Percentiles rank a stretch among this genome's conserved stretches.
phyloP scores from a whole-genome alignment of 2,113 vertebrate species.

The Eulacestoma nigropectus region DNA sequence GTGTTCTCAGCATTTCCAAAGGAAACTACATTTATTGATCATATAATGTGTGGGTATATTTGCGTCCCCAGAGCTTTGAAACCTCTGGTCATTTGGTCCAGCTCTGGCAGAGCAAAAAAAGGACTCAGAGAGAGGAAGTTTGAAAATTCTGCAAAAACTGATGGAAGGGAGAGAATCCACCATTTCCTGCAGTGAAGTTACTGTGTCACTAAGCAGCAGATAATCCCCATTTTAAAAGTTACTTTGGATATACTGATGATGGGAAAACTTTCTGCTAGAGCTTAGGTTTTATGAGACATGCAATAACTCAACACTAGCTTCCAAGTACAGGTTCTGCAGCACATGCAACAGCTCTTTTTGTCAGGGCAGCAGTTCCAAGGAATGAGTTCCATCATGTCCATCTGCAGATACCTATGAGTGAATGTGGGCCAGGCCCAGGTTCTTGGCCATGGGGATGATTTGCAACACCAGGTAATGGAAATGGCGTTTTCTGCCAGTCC shows the following conservation, averaged over 20 bases:
- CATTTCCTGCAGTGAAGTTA: neutral
- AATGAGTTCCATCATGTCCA: neutral
- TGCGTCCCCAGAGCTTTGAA: neutral
- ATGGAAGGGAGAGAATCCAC: neutral
- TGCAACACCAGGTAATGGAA: neutral
- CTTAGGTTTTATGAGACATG: neutral
- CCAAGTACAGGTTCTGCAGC: neutral
- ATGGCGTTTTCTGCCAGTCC: neutral
- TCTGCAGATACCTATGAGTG: neutral
- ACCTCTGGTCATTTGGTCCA: neutral
- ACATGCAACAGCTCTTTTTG: neutral
- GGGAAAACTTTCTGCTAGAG: neutral
- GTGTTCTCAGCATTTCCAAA: neutral
- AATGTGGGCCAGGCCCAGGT: neutral
- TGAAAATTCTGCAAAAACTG: neutral
- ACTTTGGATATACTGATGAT: neutral
- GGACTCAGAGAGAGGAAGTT: neutral
- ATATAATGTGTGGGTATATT: neutral
- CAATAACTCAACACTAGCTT: neutral
- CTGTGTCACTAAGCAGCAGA: neutral
- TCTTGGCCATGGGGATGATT: neutral
- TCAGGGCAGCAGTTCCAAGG: neutral
- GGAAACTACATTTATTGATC: neutral
- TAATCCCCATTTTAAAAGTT: neutral
- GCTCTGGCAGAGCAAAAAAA: neutral